These are phyloP conservation scores for Selenia dentaria DNA, from an alignment of 2,888 invertebrate genomes.

Conservation along the genomic window DNA sequence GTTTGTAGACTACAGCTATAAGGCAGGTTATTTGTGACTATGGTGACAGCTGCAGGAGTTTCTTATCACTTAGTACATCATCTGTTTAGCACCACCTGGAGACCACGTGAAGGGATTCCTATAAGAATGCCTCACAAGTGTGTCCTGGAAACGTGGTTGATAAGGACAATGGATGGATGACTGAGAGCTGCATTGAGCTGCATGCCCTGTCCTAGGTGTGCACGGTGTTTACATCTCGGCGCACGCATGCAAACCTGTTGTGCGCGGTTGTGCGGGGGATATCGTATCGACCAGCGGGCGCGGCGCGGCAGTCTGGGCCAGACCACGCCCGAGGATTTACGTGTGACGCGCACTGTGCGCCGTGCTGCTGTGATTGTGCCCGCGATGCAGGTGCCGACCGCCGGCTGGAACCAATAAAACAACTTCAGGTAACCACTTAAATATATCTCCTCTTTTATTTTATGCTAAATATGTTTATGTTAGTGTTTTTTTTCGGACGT, in stretches of 20 bases:
- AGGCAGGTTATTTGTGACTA: too few relatives aligned
- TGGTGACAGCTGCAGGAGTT: too few relatives aligned
- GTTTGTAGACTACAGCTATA: too few relatives aligned
- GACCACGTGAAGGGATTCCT: too few relatives aligned
- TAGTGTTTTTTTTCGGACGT: conserved; percentile 3
- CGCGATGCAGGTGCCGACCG: conserved; percentile 66
- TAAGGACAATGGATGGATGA: too few relatives aligned
- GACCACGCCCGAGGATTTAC: conserved; percentile 38
- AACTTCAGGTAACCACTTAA: conserved; percentile 55
- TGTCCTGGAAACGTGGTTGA: too few relatives aligned
- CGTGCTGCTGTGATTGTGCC: conserved; percentile 11
- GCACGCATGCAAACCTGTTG: conserved; percentile 79
- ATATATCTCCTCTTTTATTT: conserved; percentile 13
- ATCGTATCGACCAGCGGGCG: conserved; percentile 57
- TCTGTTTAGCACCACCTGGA: too few relatives aligned
- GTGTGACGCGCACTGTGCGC: conserved; percentile 28
- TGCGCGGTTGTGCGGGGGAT: conserved; percentile 44
- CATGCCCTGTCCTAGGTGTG: background rate
- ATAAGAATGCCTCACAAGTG: too few relatives aligned
- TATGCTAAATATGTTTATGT: too few relatives aligned
- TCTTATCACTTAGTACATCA: too few relatives aligned
- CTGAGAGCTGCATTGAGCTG: background rate
- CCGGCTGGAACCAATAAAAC: conserved; percentile 59
- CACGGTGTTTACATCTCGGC: conserved; percentile 42
- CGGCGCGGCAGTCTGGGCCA: conserved; percentile 60